Evolutionary conservation across 2,888 invertebrate genomes (phyloP).

Genomic region (Strigamia crassipes): DNA sequence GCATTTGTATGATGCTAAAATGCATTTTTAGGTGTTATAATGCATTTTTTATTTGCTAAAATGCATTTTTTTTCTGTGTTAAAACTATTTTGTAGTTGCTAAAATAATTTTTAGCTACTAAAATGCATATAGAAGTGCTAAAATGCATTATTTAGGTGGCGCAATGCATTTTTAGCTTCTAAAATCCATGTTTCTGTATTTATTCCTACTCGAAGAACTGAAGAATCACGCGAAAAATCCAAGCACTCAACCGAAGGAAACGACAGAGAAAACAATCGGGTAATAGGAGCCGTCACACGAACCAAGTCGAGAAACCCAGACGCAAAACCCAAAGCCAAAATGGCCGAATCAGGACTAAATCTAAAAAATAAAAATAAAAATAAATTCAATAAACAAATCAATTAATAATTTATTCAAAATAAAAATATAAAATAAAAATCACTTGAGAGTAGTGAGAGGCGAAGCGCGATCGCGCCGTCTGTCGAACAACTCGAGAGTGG

Average conservation of each 20-base stretch:
- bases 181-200: too few relatives aligned
- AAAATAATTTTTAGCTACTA: too few relatives aligned
- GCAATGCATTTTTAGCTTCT: too few relatives aligned
- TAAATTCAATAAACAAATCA: too few relatives aligned
- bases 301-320: neutral
- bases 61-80: too few relatives aligned
- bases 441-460: neutral
- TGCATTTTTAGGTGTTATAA: too few relatives aligned
- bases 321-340: neutral
- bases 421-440: neutral
- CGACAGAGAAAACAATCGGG: neutral
- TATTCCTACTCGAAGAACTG: neutral
- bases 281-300: neutral
- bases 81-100: too few relatives aligned
- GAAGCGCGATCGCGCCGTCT: slow-evolving; percentile 39
- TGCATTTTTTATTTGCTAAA: too few relatives aligned
- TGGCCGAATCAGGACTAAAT: neutral
- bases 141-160: too few relatives aligned
- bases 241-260: neutral
- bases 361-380: neutral
- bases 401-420: too few relatives aligned
- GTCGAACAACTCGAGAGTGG: slow-evolving; percentile 16
- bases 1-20: too few relatives aligned
- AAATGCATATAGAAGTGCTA: too few relatives aligned
- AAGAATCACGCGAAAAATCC: neutral